Evolutionary conservation across 2,113 vertebrate genomes (phyloP).

Genomic region (Corythoichthys haematopterus): DNA sequence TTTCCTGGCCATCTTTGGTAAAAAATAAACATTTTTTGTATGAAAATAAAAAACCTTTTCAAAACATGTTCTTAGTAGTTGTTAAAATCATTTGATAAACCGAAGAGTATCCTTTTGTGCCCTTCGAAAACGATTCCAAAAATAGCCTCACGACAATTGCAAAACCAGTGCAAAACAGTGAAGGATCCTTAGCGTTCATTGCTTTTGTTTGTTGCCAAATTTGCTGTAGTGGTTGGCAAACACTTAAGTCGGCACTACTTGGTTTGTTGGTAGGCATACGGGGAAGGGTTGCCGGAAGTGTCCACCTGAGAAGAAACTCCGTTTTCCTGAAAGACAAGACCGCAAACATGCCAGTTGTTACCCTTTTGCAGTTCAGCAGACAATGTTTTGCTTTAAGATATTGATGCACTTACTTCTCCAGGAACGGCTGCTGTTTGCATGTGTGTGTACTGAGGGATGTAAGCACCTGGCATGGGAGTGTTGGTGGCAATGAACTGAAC

Average conservation of each 20-base stretch:
- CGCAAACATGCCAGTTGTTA: neutral
- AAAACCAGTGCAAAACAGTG: constrained; percentile 94
- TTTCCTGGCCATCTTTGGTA: constrained; percentile 80
- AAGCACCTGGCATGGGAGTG: constrained; percentile 91
- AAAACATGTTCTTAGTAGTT: constrained; percentile 65
- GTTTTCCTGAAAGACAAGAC: constrained; percentile 79
- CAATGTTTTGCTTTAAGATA: neutral
- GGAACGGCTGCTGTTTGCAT: constrained; percentile 84
- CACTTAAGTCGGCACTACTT: constrained; percentile 88
- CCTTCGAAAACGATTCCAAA: constrained; percentile 93
- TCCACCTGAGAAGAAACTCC: constrained; percentile 89
- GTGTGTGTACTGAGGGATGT: constrained; percentile 90
- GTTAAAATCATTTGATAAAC: constrained; percentile 86
- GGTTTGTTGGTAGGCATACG: constrained; percentile 92
- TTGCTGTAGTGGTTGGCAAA: constrained; percentile 86
- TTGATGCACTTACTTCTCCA: constrained; percentile 77
- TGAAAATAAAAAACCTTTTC: constrained; percentile 99
- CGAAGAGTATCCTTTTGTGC: constrained; percentile 79
- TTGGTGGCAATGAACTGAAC: constrained; percentile 90
- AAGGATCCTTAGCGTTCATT: constrained; percentile 88
- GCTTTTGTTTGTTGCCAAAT: constrained; percentile 82
- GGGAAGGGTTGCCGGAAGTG: constrained; percentile 88
- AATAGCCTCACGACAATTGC: constrained; percentile 91
- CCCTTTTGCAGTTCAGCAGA: neutral
- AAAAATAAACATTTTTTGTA: constrained; percentile 84